phyloP scores from a whole-genome alignment of 64 coral and sea anemone genomes.

The Pachyseris speciosa region DNA sequence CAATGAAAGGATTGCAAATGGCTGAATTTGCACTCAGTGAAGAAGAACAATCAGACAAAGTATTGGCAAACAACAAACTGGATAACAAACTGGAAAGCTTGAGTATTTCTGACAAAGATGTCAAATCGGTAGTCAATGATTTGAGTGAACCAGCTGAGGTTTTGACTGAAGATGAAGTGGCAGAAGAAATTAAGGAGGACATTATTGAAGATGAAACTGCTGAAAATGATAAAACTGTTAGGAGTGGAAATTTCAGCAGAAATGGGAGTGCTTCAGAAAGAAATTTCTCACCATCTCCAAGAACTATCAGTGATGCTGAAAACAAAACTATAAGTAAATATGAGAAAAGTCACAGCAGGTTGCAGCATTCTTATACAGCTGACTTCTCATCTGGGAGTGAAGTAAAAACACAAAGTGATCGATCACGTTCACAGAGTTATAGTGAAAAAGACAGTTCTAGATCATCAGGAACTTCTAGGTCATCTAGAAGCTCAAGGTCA shows the following conservation, averaged over 20 bases:
- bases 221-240: neutral
- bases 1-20: conserved; percentile 88
- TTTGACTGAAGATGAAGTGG: conserved; percentile 85
- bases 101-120: conserved; percentile 25
- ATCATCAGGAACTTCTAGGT: conserved; percentile 31
- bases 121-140: conserved; percentile 47
- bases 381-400: conserved; percentile 73
- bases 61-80: conserved; percentile 68
- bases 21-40: conserved; percentile 85
- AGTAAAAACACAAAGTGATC: conserved; percentile 34
- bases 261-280: conserved; percentile 6
- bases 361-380: conserved; percentile 47
- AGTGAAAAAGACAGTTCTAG: conserved; percentile 62
- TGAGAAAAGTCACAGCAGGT: conserved; percentile 10
- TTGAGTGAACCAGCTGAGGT: conserved; percentile 64
- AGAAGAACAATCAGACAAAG: conserved; percentile 48
- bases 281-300: conserved; percentile 35
- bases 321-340: conserved; percentile 5
- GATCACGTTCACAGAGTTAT: conserved; percentile 39
- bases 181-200: conserved; percentile 92
- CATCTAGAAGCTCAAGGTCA: conserved; percentile 48
- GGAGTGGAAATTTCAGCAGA: neutral
- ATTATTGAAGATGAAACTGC: conserved; percentile 15
- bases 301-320: conserved; percentile 39
- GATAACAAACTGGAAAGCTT: conserved; percentile 29